Base-by-base conservation (phyloP, 2,113 vertebrate genomes). In the Chloropsis cyanopogon region DNA sequence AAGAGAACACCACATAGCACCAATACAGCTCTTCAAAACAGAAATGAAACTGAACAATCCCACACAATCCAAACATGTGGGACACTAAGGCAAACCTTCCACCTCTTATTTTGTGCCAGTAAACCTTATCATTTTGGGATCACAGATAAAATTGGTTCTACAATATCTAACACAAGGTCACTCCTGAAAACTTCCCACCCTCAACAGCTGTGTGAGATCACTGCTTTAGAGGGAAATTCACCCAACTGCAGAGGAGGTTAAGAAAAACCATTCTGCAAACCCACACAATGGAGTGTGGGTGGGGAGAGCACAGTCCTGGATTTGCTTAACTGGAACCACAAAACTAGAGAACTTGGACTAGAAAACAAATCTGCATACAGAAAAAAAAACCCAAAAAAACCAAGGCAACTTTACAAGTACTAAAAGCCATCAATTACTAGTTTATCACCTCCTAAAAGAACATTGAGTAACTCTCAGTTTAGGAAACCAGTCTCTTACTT, bases 401-500 rank as follows among this genome's bases (percentile, higher is more conserved):
- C 8, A 41, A 37, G 23, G 47, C 89, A 88, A 77, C 23, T 90
- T 94, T 56, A 90, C 29, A 94, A 90, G 60, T 86, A 92, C 39
- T 90, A 90, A 73, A 93, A 93, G 33, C 80, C 88, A 94, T 85
- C 82, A 54, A 73, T 75, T 79, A 90, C 44, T 56, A 37, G 25
- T 93, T 86, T 85, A 88, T 90, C 76, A 71, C 60, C 42, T 77
- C 70, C 73, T 92, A 92, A 83, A 89, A 65, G 31, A 81, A 31
- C 29, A 94, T 16, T 95, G 91, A 84, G 82, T 87, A 92, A 88
- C 61, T 81, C 80, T 56, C 47, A 86, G 83, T 76, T 91, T 76
- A 89, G 54, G 26, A 91, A 88, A 86, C 6, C 22, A 68, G 63
- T 77, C 64, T 82, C 98, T 97, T 97, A 99, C 98, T 99, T 99